phyloP scores from a whole-genome alignment of 2,113 vertebrate genomes.

The Steatornis caripensis region DNA sequence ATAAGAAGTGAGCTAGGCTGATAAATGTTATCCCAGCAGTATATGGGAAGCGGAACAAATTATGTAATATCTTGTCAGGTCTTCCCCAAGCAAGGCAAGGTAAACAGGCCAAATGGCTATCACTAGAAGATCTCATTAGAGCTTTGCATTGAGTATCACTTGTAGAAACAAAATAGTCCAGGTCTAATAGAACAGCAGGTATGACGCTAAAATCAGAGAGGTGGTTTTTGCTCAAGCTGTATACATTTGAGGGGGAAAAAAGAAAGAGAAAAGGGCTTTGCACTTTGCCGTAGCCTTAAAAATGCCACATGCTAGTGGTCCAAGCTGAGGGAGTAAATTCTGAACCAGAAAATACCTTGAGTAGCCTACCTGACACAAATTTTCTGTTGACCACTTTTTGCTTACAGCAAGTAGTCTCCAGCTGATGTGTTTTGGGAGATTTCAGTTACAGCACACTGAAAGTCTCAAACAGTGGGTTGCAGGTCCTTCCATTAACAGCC shows the following conservation, averaged over 20 bases:
- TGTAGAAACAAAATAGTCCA: not conserved
- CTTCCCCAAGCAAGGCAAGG: not conserved
- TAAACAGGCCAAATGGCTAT: not conserved
- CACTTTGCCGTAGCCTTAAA: not conserved
- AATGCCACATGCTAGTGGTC: not conserved
- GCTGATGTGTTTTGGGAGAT: not conserved
- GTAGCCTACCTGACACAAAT: not conserved
- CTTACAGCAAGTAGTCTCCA: not conserved
- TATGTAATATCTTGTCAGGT: not conserved
- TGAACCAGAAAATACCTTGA: not conserved
- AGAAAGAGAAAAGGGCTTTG: not conserved
- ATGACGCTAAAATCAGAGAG: not conserved
- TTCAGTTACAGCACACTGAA: not conserved
- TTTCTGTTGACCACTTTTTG: not conserved
- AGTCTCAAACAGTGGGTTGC: not conserved
- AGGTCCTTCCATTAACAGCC: not conserved
- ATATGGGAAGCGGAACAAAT: not conserved
- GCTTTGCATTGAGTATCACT: not conserved
- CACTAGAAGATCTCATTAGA: not conserved
- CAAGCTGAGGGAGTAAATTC: not conserved
- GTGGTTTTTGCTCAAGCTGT: rapidly evolving
- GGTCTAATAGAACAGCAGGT: not conserved
- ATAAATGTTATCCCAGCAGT: not conserved
- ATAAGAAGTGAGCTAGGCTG: not conserved
- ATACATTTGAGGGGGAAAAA: not conserved